Conservation (phyloP, 2,797 vertebrate species). For the Crax fasciolata region DNA sequence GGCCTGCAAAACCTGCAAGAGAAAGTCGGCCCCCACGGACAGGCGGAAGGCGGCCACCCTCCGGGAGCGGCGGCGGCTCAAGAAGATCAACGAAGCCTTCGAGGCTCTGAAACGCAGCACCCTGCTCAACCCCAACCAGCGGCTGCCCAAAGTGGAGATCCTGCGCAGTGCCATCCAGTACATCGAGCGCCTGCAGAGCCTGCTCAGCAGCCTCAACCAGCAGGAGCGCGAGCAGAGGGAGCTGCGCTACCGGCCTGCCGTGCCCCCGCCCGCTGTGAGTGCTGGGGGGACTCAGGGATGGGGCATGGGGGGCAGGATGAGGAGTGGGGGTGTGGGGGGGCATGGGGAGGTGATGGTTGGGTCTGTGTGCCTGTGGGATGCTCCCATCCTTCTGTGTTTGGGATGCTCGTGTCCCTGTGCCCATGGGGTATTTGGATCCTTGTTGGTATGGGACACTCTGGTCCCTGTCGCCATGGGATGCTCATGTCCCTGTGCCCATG, state of each 20-base stretch:
- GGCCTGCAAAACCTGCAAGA: constrained; percentile 98
- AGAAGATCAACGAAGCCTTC: constrained; percentile 99
- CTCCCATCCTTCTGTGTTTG: too few species aligned
- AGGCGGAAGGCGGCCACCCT: constrained; percentile 96
- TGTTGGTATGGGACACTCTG: too few species aligned
- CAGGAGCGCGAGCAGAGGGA: constrained; percentile 90
- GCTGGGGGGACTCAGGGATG: not conserved
- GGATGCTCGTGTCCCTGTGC: too few species aligned
- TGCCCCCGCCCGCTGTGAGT: constrained; percentile 87
- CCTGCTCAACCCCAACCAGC: constrained; percentile 95
- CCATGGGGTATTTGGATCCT: too few species aligned
- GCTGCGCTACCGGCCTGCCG: constrained; percentile 84
- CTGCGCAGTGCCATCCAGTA: constrained; percentile 97
- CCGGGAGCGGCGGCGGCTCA: constrained; percentile 93
- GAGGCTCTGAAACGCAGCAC: constrained; percentile 95
- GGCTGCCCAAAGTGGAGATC: constrained; percentile 99
- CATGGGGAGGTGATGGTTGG: fast-evolving
- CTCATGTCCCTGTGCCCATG: too few species aligned
- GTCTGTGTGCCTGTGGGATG: too few species aligned
- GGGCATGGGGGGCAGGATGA: not conserved
- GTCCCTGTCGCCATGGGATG: too few species aligned
- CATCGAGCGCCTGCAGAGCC: constrained; percentile 95
- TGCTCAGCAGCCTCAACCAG: constrained; percentile 93
- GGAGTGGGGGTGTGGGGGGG: not conserved
- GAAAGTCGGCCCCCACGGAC: constrained; percentile 94